A percentile compares a stretch with the other conserved stretches of the same genome.
Conservation (phyloP, 2,797 vertebrate species). For the Neosilurus mollespiculum region DNA sequence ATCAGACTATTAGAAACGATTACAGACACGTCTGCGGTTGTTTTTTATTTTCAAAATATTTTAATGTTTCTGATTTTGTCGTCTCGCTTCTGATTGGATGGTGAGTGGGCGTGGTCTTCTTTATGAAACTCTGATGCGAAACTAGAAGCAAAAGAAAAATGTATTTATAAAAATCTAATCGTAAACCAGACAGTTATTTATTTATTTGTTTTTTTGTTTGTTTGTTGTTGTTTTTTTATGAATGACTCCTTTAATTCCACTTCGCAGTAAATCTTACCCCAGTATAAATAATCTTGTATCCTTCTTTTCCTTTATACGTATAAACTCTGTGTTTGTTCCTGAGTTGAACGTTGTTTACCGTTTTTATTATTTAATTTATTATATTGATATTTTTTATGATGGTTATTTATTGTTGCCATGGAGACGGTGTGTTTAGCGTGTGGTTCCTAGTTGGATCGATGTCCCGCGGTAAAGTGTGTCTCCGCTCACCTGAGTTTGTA, state of each 20-base stretch:
- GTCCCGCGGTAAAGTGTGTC: constrained; percentile 22
- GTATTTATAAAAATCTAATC: not conserved
- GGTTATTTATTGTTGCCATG: constrained; percentile 41
- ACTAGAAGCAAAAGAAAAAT: not conserved
- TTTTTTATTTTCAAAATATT: no score
- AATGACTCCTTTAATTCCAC: not conserved
- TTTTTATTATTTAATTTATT: constrained; percentile 36
- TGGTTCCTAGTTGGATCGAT: not conserved
- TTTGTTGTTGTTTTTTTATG: not conserved
- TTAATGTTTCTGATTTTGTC: not conserved
- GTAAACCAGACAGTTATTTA: no score
- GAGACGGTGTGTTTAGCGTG: not conserved
- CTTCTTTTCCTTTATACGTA: not conserved
- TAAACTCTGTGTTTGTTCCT: not conserved
- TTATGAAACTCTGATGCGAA: not conserved
- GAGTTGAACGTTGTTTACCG: not conserved
- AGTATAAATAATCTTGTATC: not conserved
- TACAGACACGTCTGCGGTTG: no score
- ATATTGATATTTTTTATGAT: constrained; percentile 12
- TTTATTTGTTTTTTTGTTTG: no score
- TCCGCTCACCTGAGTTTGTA: constrained; percentile 28
- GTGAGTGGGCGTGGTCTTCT: not conserved
- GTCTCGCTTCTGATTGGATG: not conserved
- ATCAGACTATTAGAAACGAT: no score
- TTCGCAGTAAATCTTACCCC: not conserved